Base-by-base conservation (phyloP, 2,113 vertebrate species). In the Cottus gobio region DNA sequence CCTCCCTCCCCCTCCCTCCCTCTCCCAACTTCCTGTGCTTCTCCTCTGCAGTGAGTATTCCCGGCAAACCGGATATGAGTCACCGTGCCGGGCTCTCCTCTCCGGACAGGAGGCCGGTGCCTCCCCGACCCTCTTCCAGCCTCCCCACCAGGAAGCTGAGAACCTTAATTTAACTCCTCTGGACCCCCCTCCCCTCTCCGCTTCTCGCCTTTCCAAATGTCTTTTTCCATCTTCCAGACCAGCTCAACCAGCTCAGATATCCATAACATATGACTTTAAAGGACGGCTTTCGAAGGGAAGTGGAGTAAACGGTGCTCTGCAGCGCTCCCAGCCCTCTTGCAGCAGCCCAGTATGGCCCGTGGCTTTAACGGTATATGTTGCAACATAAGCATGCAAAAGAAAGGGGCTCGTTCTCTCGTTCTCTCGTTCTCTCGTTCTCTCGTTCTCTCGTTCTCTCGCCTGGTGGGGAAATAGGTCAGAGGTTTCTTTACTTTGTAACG, bases 401-500 rank as follows among this genome's bases (percentile, higher is more conserved):
- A 83, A 71, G 60, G 34, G 54, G 22, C 50, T 79, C n/a, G n/a
- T n/a, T n/a, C n/a, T n/a, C n/a, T n/a, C n/a, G n/a, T n/a, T n/a
- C n/a, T n/a, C n/a, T n/a, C n/a, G n/a, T n/a, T n/a, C n/a, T n/a
- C n/a, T n/a, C n/a, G n/a, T n/a, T n/a, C n/a, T n/a, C n/a, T n/a
- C n/a, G n/a, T n/a, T n/a, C n/a, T n/a, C n/a, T n/a, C n/a, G 2
- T 26, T 81, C 64, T 68, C 52, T 56, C 26, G 28, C n/a, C 71
- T 44, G 67, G 42, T 86, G 85, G 73, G 50, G 83, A 92, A 92
- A 88, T 87, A 85, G 85, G 90, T 91, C 87, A 91, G 81, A 57
- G 80, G 79, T 84, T 86, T 86, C 81, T 90, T 86, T 90, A 71
- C 85, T 90, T 84, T 90, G 85, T 76, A 88, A 84, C 66, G 58